Base-by-base conservation (phyloP, 2,888 invertebrate species). In the Sesia apiformis region DNA sequence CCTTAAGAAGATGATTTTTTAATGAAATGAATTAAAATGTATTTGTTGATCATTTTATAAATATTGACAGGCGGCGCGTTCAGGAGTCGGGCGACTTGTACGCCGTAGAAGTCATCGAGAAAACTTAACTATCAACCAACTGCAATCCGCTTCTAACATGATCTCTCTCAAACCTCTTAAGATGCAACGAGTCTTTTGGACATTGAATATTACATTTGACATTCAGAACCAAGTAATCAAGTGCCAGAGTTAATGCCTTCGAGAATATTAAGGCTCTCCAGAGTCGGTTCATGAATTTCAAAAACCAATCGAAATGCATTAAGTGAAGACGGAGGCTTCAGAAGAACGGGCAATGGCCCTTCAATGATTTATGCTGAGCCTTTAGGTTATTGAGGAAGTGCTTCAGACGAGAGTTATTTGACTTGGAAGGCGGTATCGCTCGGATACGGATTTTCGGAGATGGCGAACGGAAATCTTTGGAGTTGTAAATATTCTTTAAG, bases 301-400 rank as follows among this genome's bases (percentile, higher is more conserved):
- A 74, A 66, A 63, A 62, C 73, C 70, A 63, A 72, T 76, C 71
- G 70, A 70, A 69, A 73, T 75, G 76, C 76, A 76, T 76, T 76
- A 75, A 73, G 63, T 67, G 65, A 59, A 69, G 69, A 57, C 52
- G 64, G 59, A 69, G 69, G 58, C 53, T 63, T 58, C 53, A 53
- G 7, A 50, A 38, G 41, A 51, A 38, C 39, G 54, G 57, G 38
- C 50, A 50, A 57, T 56, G 59, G 64, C 68, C 57, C 69, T 72
- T 64, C 57, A 63, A 65, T 70, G 72, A 75, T 74, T 71, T 71
- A 70, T 73, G 70, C 76, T 63, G 62, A 70, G 66, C 73, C 71
- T 69, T 72, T 73, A 66, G 54, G 66, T 61, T 50, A 50, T 50
- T 50, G 46, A 8, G 39, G 50, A 50, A 50, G 50, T 38, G 50